A percentile compares a stretch with the other conserved stretches of the same genome.
Evolutionary conservation across 2,797 vertebrate genomes (phyloP).

Genomic region (Thripadectes ignobilis): DNA sequence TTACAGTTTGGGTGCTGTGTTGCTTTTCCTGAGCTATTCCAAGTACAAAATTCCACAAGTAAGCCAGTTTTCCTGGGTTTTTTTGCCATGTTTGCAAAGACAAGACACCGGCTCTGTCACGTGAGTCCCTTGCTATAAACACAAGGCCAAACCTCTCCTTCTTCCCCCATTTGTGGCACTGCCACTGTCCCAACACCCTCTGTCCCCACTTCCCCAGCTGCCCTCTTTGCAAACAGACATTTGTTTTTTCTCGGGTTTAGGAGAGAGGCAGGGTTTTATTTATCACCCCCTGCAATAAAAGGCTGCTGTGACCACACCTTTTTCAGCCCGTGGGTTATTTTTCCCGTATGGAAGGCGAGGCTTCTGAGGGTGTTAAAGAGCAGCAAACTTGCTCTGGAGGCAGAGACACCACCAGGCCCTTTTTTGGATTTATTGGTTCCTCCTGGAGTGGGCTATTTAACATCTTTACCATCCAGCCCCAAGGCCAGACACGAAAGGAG

Average conservation of each 20-base stretch:
- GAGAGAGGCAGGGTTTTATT: neutral
- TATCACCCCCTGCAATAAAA: neutral
- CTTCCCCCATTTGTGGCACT: neutral
- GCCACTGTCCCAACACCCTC: neutral
- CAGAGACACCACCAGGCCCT: neutral
- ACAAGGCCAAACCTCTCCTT: neutral
- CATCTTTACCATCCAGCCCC: neutral
- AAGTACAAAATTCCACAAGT: neutral
- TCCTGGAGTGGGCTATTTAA: neutral
- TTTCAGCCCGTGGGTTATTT: neutral
- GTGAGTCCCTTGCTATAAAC: neutral
- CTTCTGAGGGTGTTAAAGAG: neutral
- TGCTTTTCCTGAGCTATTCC: neutral
- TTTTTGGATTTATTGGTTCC: neutral
- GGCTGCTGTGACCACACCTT: neutral
- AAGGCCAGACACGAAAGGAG: constrained; percentile 30
- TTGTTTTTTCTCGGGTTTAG: neutral
- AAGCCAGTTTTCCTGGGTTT: neutral
- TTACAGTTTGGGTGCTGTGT: neutral
- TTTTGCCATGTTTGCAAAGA: neutral
- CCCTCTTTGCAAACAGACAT: neutral
- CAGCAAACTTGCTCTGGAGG: neutral
- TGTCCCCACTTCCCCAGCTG: neutral
- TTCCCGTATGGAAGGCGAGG: neutral
- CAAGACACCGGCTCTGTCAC: neutral